phyloP scores from a whole-genome alignment of 2,888 invertebrate genomes.

The Morpho helenor region DNA sequence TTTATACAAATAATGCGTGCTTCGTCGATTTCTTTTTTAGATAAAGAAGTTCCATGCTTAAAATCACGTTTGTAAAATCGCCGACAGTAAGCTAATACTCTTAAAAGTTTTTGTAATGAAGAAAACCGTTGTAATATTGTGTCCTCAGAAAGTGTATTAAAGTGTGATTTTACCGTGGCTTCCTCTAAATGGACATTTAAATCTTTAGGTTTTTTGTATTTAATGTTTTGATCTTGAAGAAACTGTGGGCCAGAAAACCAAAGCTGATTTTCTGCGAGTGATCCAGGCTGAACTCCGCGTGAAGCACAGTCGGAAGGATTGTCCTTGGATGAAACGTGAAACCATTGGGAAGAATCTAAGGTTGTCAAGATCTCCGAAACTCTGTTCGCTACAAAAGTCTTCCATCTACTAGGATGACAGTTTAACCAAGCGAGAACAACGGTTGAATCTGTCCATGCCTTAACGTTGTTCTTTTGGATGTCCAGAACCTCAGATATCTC shows the following conservation, averaged over 20 bases:
- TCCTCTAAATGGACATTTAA: conserved; percentile 1
- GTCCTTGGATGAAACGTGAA: too few species aligned
- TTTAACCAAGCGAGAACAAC: conserved; percentile 27
- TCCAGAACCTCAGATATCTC: conserved; percentile 23
- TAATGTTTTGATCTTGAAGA: neutral
- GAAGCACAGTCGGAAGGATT: conserved; percentile 27
- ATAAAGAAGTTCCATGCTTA: conserved; percentile 4
- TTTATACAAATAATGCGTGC: conserved; percentile 15
- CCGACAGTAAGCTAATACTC: conserved; percentile 20
- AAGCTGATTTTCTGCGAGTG: neutral
- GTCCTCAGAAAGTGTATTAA: neutral
- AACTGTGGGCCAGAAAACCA: conserved; percentile 9
- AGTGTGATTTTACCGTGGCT: neutral
- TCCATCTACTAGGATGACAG: conserved; percentile 25
- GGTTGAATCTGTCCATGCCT: too few species aligned
- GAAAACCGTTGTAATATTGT: conserved; percentile 7
- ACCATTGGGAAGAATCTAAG: too few species aligned
- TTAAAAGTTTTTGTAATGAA: conserved; percentile 4
- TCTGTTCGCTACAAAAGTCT: conserved; percentile 32
- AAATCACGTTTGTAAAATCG: conserved; percentile 8
- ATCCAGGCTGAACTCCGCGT: conserved; percentile 19
- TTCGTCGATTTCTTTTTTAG: conserved; percentile 8
- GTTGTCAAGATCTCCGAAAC: conserved; percentile 11
- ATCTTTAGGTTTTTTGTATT: conserved; percentile 4
- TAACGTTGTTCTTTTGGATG: conserved; percentile 12